phyloP scores from a whole-genome alignment of 2,797 vertebrate species.

The Myiotriccus ornatus region DNA sequence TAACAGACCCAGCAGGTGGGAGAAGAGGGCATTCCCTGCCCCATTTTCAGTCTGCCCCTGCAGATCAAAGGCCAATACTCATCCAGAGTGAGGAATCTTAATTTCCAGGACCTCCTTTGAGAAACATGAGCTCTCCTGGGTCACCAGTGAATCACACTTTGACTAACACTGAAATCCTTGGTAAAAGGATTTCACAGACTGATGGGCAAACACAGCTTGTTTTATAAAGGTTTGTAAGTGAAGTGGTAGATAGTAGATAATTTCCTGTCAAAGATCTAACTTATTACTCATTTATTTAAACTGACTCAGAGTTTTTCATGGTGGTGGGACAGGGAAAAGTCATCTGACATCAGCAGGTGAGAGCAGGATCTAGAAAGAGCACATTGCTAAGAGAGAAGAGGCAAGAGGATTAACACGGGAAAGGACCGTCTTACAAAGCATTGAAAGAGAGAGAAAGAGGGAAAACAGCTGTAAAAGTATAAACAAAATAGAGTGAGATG shows the following conservation, averaged over 20 bases:
- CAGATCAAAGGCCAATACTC: fast-evolving
- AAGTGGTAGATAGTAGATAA: background rate
- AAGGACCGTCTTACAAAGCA: background rate
- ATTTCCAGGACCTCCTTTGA: background rate
- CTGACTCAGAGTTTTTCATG: background rate
- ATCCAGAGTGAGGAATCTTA: background rate
- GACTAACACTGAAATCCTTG: background rate
- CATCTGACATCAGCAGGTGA: background rate
- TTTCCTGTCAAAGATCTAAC: background rate
- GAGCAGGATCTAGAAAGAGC: background rate
- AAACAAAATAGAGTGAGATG: background rate
- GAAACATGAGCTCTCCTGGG: background rate
- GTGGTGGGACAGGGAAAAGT: background rate
- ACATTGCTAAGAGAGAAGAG: background rate
- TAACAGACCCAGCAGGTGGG: background rate
- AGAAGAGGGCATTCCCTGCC: background rate
- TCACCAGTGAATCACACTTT: background rate
- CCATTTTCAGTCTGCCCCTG: background rate
- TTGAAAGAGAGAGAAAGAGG: background rate
- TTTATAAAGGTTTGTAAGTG: background rate
- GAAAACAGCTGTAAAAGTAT: background rate
- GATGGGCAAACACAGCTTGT: background rate
- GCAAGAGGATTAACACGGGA: background rate
- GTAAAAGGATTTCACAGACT: background rate
- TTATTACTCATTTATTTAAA: background rate